Base-by-base conservation (phyloP, 2,113 vertebrate species). In the Scopus umbretta region DNA sequence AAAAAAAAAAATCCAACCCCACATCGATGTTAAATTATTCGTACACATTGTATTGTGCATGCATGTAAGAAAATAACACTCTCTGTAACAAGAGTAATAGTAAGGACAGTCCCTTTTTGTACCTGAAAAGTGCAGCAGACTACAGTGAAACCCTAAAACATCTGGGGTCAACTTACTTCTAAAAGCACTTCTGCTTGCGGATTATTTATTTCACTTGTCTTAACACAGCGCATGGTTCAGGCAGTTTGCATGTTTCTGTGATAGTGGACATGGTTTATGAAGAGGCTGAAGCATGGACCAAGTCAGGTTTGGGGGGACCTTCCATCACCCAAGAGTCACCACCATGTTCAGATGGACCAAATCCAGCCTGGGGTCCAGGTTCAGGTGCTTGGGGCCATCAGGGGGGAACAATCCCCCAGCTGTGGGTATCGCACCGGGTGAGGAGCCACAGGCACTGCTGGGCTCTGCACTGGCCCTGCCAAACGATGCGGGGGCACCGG, bases 51-150 rank as follows among this genome's bases (percentile, higher is more conserved):
- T 91, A 94, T 95, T 92, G 96, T 98, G 98, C 97, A 97, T 97
- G 98, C 98, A 97, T 97, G 84, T 97, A 94, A 96, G 97, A 97
- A 97, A 98, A 97, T 81, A 97, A 95, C 95, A 97, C 97, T 98
- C 97, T 97, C 96, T 98, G 96, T 95, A 97, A 98, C 96, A 97
- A 98, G 97, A 97, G 96, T 97, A 97, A 96, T 97, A 96, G 96
- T 96, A 97, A 80, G 56, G 97, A 97, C 86, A 92, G 97, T 80
- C 65, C 96, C 95, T 97, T 98, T 96, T 96, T 95, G 96, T 97
- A 98, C 97, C 96, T 95, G 96, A 98, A 97, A 95, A 96, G 93
- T 93, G 91, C 75, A 94, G 94, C 95, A 96, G 97, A 88, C 80
- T 88, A 88, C 86, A 88, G 82, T 87, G 82, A 95, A 29, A 92